Percentiles rank a stretch among this genome's conserved stretches.
phyloP scores from a whole-genome alignment of 2,113 vertebrate species.

The Heterochromis multidens region DNA sequence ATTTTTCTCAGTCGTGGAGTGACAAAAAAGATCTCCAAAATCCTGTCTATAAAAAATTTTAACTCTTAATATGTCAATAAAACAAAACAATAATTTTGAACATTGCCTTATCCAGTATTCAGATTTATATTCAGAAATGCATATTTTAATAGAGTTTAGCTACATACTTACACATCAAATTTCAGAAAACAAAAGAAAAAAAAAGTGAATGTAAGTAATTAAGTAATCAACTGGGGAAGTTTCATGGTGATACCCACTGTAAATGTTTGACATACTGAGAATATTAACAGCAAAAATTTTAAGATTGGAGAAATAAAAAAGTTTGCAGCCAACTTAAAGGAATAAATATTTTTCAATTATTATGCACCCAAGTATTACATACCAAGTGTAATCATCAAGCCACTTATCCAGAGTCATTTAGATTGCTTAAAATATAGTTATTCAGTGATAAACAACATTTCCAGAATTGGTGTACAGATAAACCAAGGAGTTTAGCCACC shows the following conservation, averaged over 20 bases:
- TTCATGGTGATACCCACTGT: not conserved
- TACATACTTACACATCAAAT: not conserved
- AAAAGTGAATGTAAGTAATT: not conserved
- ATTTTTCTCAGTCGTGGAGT: not conserved
- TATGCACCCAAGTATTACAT: conserved; percentile 42
- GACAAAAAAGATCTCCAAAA: not conserved
- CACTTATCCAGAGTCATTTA: conserved; percentile 61
- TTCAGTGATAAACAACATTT: conserved; percentile 66
- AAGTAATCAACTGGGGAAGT: not conserved
- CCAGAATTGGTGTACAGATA: conserved; percentile 43
- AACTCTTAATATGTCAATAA: not conserved
- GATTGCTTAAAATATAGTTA: conserved; percentile 76
- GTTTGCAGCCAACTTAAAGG: not conserved
- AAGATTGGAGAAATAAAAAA: not conserved
- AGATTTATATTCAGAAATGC: not conserved
- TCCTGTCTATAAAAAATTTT: not conserved
- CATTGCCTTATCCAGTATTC: not conserved
- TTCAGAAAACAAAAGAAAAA: not conserved
- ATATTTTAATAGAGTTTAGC: not conserved
- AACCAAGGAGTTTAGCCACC: conserved; percentile 40
- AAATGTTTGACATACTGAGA: not conserved
- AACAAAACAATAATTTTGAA: not conserved
- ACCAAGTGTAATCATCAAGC: conserved; percentile 61
- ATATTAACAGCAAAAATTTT: not conserved
- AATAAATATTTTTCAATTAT: conserved; percentile 40